Percentiles rank a stretch among this genome's conserved stretches.
phyloP scores from a whole-genome alignment of 2,113 vertebrate species.

The Proterorhinus semilunaris region DNA sequence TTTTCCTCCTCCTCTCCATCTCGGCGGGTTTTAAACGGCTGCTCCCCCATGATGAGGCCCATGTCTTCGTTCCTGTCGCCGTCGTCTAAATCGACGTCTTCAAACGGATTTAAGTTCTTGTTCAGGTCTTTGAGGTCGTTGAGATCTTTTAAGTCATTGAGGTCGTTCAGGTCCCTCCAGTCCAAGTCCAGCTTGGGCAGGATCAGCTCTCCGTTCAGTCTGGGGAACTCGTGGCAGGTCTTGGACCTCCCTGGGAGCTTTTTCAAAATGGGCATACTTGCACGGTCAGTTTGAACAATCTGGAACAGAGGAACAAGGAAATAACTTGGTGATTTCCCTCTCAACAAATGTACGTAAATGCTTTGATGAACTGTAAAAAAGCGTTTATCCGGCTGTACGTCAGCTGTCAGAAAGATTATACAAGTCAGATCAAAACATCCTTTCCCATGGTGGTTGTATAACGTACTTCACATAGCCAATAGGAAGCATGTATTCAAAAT shows the following conservation, averaged over 20 bases:
- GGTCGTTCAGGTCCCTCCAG: slow-evolving; percentile 60
- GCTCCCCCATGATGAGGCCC: slow-evolving; percentile 65
- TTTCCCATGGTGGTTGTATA: slow-evolving; percentile 42
- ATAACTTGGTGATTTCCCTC: background rate
- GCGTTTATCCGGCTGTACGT: slow-evolving; percentile 2
- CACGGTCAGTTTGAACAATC: slow-evolving; percentile 36
- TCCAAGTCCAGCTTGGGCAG: slow-evolving; percentile 70
- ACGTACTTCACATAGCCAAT: slow-evolving; percentile 21
- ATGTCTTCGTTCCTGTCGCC: slow-evolving; percentile 62
- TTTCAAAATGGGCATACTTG: slow-evolving; percentile 85
- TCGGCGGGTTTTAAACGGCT: slow-evolving; percentile 61
- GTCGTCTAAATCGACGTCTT: slow-evolving; percentile 71
- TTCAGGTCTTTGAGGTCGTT: slow-evolving; percentile 68
- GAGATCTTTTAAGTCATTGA: slow-evolving; percentile 66
- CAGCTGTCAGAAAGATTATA: slow-evolving; percentile 31
- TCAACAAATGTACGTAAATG: background rate
- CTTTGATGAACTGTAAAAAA: background rate
- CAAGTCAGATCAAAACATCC: slow-evolving; percentile 43
- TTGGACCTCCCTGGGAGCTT: slow-evolving; percentile 77
- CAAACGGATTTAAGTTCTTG: slow-evolving; percentile 83
- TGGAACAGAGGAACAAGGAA: slow-evolving; percentile 36
- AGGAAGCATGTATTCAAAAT: slow-evolving; percentile 59
- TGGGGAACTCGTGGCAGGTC: slow-evolving; percentile 67
- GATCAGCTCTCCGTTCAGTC: slow-evolving; percentile 74
- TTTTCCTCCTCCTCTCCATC: slow-evolving; percentile 78